Conservation (phyloP, 2,113 vertebrate species). For the Poeciliopsis retropinna region DNA sequence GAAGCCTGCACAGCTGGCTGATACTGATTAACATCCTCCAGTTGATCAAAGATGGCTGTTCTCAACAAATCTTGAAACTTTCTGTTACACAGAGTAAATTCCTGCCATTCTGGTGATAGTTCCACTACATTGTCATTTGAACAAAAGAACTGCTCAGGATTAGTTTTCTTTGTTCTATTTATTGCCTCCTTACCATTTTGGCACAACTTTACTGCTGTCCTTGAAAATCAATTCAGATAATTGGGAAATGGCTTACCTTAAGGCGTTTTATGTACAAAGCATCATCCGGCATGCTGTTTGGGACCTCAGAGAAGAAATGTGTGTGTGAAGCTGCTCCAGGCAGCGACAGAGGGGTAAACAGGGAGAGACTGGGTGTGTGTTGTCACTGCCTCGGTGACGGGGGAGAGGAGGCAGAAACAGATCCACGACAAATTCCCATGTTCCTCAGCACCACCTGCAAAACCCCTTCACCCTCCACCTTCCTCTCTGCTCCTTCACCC, state of each 20-base stretch:
- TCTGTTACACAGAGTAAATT: neutral
- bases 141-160: slow-evolving; percentile 12
- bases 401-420: slow-evolving; percentile 20
- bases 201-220: neutral
- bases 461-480: slow-evolving; percentile 6
- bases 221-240: neutral
- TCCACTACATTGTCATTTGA: neutral
- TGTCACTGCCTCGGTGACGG: slow-evolving; percentile 47
- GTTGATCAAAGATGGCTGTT: slow-evolving; percentile 1
- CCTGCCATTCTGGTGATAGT: no score
- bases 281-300: slow-evolving; percentile 85
- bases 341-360: neutral
- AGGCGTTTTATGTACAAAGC: slow-evolving; percentile 80
- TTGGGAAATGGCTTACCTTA: slow-evolving; percentile 80
- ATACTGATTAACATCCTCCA: slow-evolving; percentile 22
- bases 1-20: neutral
- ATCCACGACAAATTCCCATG: slow-evolving; percentile 45
- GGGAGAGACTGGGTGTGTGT: slow-evolving; percentile 57
- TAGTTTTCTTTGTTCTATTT: neutral
- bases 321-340: slow-evolving; percentile 59
- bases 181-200: neutral
- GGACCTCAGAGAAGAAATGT: slow-evolving; percentile 60
- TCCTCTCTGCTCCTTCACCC: neutral
- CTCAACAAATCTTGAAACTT: slow-evolving; percentile 2
- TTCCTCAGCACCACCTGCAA: slow-evolving; percentile 32